Evolutionary conservation across 2,797 vertebrate species (phyloP), one percentile per base, ranked within the genome.

Genomic region (Oceanodroma leucorhoa): DNA sequence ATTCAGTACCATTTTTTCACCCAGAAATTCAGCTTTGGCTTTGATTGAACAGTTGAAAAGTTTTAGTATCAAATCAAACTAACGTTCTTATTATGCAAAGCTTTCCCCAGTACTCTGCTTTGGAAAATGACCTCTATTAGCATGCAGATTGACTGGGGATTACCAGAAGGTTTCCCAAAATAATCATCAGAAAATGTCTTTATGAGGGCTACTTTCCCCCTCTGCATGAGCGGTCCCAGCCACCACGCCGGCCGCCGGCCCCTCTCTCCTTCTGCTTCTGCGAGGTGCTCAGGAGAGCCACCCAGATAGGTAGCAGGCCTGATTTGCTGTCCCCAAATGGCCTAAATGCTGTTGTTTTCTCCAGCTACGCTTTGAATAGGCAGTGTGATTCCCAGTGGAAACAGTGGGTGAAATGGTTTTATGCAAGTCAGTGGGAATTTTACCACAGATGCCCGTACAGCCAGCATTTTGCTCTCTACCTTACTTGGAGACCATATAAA

Each of bases 81-180:
- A 84, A 30, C 10, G 7, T 75, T 32, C 71, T 97, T 96, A 97
- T 96, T 97, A 97, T 97, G 96, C 95, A 97, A 96, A 97, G 95
- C 96, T 96, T 87, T 94, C 90, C 66, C 88, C 79, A 32, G 91
- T 73, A 57, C 91, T 89, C 89, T 84, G 95, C 95, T 97, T 86
- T 55, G 94, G 94, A 96, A 97, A 97, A 96, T 95, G 90, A 97
- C 95, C 95, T 94, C 96, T 88, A 97, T 96, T 97, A 97, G 96
- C 95, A 97, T 97, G 97, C 96, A 97, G 95, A 97, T 97, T 97
- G 96, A 95, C 95, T 94, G 89, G 87, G 97, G 97, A 97, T 97
- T 97, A 97, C 95, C 96, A 96, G 96, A 90, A 95, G 95, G 96
- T 96, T 93, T 94, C 94, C 89, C 95, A 86, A 97, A 97, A 97